A percentile compares a stretch with the other conserved stretches of the same genome.
These are phyloP conservation scores for Pycnonotus jocosus DNA, from an alignment of 2,113 vertebrate species.

Conservation along the genomic window DNA sequence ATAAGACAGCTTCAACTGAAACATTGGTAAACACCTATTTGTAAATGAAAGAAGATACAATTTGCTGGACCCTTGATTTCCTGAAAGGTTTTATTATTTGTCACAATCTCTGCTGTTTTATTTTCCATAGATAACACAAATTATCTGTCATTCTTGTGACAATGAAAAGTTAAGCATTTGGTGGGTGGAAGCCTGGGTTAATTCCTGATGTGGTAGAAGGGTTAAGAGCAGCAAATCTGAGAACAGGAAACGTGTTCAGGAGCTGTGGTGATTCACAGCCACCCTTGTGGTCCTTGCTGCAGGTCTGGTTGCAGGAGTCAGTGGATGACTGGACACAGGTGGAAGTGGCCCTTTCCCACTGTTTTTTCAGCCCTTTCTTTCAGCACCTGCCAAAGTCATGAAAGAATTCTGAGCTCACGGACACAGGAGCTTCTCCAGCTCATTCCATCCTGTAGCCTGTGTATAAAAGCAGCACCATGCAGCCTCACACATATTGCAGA, in stretches of 20 bases:
- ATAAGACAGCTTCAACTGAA: too few species aligned
- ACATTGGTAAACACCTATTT: too few species aligned
- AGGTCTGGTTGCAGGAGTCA: not conserved
- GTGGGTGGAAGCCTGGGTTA: not conserved
- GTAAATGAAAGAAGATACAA: too few species aligned
- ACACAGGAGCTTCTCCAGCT: not conserved
- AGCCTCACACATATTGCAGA: fast-evolving
- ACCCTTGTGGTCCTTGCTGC: not conserved
- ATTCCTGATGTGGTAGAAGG: not conserved
- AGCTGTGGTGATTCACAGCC: not conserved
- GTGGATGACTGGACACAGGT: not conserved
- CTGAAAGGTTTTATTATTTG: too few species aligned
- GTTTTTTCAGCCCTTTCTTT: not conserved
- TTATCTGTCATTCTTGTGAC: too few species aligned
- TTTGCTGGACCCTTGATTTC: too few species aligned
- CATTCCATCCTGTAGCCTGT: not conserved
- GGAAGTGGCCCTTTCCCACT: not conserved
- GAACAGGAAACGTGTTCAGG: not conserved
- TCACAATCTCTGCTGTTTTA: too few species aligned
- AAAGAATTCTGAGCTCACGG: not conserved
- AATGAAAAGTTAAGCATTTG: not conserved
- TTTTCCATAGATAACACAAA: too few species aligned
- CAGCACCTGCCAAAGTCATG: not conserved
- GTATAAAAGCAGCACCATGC: not conserved
- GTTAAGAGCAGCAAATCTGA: not conserved